These are phyloP conservation scores for Plemyria rubiginata DNA, from an alignment of 2,888 invertebrate genomes.

Conservation along the genomic window DNA sequence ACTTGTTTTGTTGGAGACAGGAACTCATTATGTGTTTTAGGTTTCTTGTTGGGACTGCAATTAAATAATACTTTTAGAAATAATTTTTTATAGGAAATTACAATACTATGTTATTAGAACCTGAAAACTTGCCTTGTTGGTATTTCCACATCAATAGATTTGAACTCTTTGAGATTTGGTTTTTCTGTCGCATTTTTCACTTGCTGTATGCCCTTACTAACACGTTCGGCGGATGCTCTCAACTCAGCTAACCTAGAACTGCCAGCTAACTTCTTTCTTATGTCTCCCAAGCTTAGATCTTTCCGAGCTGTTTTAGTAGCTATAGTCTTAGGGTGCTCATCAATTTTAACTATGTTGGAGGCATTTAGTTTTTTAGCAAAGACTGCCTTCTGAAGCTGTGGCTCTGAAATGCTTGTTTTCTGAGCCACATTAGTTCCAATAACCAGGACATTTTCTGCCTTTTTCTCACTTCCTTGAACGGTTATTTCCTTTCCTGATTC, in stretches of 20 bases:
- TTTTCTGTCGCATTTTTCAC: conserved; percentile 81
- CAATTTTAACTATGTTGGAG: conserved; percentile 56
- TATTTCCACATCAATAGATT: conserved; percentile 91
- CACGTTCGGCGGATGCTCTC: conserved; percentile 87
- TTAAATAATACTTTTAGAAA: conserved; percentile 12
- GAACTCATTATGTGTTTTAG: conserved; percentile 55
- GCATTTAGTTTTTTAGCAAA: conserved; percentile 69
- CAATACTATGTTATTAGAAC: background rate
- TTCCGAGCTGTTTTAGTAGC: conserved; percentile 79
- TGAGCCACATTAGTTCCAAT: conserved; percentile 13
- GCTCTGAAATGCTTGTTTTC: conserved; percentile 15
- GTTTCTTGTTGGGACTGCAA: conserved; percentile 87
- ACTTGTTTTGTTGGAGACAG: conserved; percentile 86
- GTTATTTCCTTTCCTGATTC: conserved; percentile 10
- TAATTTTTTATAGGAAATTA: too few relatives aligned
- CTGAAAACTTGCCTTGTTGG: conserved; percentile 85
- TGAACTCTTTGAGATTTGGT: conserved; percentile 87
- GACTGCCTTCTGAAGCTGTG: conserved; percentile 42
- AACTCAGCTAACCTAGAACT: conserved; percentile 89
- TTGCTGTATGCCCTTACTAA: conserved; percentile 87
- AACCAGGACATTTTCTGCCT: conserved; percentile 27
- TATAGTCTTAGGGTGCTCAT: conserved; percentile 58
- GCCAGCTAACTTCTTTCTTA: conserved; percentile 87
- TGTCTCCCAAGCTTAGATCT: conserved; percentile 88
- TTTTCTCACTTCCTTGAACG: conserved; percentile 29